Percentiles rank a stretch among this genome's conserved stretches.
Conservation (phyloP, 2,113 vertebrate genomes). For the Poeciliopsis turrubarensis region DNA sequence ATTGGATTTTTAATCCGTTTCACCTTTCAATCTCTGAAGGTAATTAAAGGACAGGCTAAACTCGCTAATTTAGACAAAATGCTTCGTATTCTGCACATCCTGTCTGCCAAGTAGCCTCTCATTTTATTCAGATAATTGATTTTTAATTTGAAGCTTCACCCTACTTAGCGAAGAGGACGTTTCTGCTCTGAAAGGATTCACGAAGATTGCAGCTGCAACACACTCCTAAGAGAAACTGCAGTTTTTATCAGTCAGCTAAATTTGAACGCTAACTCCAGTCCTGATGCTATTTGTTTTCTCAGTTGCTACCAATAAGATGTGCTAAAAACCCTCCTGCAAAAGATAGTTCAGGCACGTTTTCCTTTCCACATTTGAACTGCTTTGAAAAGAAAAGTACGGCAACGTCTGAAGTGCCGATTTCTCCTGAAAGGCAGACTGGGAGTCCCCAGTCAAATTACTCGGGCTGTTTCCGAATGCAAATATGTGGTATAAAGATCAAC, state of each 20-base stretch:
- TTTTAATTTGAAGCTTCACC: background rate
- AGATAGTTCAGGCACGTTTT: background rate
- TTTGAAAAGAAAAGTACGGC: conserved; percentile 31
- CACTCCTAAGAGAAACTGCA: too few relatives aligned
- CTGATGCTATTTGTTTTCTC: background rate
- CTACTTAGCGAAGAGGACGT: background rate
- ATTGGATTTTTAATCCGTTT: background rate
- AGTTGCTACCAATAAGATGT: background rate
- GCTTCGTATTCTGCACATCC: background rate
- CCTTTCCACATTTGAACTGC: conserved; percentile 24
- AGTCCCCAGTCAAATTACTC: conserved; percentile 82
- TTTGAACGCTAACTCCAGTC: too few relatives aligned
- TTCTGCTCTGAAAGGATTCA: background rate
- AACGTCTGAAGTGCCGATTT: conserved; percentile 76
- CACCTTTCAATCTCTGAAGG: background rate
- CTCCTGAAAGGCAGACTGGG: conserved; percentile 82
- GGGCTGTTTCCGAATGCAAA: conserved; percentile 75
- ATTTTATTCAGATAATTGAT: background rate
- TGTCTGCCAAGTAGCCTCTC: background rate
- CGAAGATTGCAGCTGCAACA: too few relatives aligned
- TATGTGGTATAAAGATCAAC: conserved; percentile 74
- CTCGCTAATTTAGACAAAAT: background rate
- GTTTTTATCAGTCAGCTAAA: too few relatives aligned
- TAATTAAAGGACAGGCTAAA: background rate
- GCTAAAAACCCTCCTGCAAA: background rate